Conservation (phyloP, 1,140 invertebrate species). For the Drosophila gunungcola region DNA sequence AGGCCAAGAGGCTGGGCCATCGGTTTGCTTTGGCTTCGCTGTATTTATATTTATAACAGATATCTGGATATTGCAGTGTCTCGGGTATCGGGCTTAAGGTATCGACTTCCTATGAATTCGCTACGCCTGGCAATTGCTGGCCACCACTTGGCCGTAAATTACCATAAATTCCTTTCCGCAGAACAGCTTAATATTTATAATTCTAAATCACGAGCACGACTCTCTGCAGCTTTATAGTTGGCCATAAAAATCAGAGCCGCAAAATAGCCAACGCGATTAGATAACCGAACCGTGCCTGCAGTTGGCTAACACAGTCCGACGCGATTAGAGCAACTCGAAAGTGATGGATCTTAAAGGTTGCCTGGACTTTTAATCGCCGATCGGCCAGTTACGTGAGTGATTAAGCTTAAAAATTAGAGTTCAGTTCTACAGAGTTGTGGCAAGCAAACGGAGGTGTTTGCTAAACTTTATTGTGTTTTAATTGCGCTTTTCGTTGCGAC, state of each 20-base stretch:
- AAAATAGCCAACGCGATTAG: conserved; percentile 28
- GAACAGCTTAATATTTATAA: conserved; percentile 33
- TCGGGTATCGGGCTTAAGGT: not conserved
- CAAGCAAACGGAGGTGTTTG: conserved; percentile 16
- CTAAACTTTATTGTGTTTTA: conserved; percentile 14
- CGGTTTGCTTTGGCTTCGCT: not conserved
- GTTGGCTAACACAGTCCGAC: not conserved
- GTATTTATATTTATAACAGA: no score
- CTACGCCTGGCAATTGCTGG: conserved; percentile 19
- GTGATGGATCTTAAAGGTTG: conserved; percentile 25
- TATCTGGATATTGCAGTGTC: no score
- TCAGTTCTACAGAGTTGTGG: conserved; percentile 5
- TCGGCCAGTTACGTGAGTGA: conserved; percentile 36
- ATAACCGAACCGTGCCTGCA: conserved; percentile 17
- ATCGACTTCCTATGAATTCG: conserved; percentile 44
- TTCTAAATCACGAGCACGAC: conserved; percentile 52
- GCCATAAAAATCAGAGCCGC: conserved; percentile 40
- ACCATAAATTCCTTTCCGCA: conserved; percentile 48
- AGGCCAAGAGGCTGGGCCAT: conserved; percentile 25
- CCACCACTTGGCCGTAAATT: conserved; percentile 45
- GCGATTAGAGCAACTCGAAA: conserved; percentile 26
- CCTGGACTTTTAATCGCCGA: conserved; percentile 14
- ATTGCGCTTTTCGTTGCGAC: conserved; percentile 20
- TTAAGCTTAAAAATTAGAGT: conserved; percentile 6
- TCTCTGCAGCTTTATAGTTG: conserved; percentile 27